Percentiles rank a stretch among this genome's conserved stretches.
Conservation (phyloP, 2,113 vertebrate species). For the Cisticola juncidis region DNA sequence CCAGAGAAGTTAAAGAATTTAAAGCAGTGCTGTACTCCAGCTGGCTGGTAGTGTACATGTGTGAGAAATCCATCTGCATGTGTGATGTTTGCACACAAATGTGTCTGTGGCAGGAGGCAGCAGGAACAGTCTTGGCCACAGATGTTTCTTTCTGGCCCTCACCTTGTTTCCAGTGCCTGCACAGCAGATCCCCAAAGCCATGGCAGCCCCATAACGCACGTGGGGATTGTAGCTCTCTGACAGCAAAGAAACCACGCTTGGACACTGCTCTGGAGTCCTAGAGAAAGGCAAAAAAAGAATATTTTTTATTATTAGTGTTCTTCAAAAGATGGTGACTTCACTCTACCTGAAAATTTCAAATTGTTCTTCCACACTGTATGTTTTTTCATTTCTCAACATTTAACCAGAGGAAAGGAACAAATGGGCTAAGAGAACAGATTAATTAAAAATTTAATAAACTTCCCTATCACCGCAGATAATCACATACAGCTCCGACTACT, state of each 20-base stretch:
- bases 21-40: neutral
- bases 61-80: neutral
- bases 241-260: constrained; percentile 94
- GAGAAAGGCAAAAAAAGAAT: neutral
- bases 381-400: neutral
- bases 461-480: neutral
- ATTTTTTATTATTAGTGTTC: neutral
- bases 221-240: constrained; percentile 99
- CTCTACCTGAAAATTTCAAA: neutral
- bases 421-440: neutral
- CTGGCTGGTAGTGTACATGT: neutral
- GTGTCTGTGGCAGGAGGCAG: neutral
- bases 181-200: constrained; percentile 98
- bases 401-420: neutral
- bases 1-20: neutral
- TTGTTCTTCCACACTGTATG: neutral
- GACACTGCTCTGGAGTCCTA: constrained; percentile 97
- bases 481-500: neutral
- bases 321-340: neutral
- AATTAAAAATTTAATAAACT: neutral
- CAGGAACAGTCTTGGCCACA: neutral
- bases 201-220: constrained; percentile 95
- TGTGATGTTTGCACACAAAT: neutral
- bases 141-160: neutral
- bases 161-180: constrained; percentile 98